Conservation (phyloP, 2,797 vertebrate genomes). For the Ceryle rudis region DNA sequence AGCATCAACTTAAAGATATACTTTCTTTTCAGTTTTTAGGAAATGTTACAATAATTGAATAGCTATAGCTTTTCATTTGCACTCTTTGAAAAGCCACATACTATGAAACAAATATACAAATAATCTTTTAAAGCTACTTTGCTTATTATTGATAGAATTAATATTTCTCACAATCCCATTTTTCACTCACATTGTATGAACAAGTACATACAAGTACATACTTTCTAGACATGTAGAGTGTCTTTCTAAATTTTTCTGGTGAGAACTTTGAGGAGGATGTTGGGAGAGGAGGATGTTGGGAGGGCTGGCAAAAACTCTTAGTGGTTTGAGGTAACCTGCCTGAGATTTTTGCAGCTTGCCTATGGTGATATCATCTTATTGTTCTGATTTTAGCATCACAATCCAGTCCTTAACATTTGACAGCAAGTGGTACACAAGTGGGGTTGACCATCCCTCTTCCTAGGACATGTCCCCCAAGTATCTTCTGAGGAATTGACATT, state of each 20-base stretch:
- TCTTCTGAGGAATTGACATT: not conserved
- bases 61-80: not conserved
- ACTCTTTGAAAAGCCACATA: not conserved
- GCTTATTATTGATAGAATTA: not conserved
- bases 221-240: not conserved
- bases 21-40: not conserved
- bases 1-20: not conserved
- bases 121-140: not conserved
- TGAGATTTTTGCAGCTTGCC: not conserved
- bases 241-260: not conserved
- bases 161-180: not conserved
- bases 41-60: not conserved
- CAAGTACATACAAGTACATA: not conserved
- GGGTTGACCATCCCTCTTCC: not conserved
- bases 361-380: not conserved
- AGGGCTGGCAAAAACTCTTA: not conserved
- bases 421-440: not conserved
- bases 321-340: not conserved
- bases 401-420: not conserved
- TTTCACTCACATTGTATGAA: not conserved
- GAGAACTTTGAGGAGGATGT: not conserved
- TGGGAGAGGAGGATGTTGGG: no score
- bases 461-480: not conserved
- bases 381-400: not conserved
- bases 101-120: not conserved